phyloP scores from a whole-genome alignment of 2,113 vertebrate species.

The Lamprologus speciosus region DNA sequence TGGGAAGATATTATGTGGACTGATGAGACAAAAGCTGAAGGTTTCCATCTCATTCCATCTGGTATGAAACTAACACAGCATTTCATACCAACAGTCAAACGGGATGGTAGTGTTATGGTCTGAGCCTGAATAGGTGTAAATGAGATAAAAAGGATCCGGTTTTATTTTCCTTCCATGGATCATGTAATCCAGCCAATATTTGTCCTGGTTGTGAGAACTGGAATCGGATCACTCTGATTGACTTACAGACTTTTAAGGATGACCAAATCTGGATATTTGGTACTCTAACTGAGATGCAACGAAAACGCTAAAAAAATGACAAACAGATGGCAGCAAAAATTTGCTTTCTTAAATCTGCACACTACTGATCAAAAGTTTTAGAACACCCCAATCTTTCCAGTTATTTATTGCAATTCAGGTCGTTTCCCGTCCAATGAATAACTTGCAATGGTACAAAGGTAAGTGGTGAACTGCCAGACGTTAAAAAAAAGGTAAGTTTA shows the following conservation, averaged over 20 bases:
- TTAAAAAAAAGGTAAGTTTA: neutral
- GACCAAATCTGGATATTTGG: neutral
- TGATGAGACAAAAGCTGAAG: neutral
- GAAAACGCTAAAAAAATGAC: neutral
- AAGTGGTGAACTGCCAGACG: neutral
- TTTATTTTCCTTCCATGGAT: neutral
- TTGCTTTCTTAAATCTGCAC: neutral
- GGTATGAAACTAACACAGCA: neutral
- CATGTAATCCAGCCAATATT: neutral
- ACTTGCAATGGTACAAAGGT: neutral
- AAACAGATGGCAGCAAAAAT: neutral
- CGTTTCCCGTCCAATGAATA: neutral
- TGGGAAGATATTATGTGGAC: neutral
- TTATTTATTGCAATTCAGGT: neutral
- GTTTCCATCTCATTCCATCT: neutral
- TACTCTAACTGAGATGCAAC: neutral
- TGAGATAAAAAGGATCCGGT: neutral
- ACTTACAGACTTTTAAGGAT: neutral
- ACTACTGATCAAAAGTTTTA: accelerated
- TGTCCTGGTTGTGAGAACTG: neutral
- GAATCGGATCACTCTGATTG: neutral
- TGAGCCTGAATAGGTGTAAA: neutral
- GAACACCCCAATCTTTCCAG: neutral
- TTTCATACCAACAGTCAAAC: neutral
- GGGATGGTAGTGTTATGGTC: neutral